These are phyloP conservation scores for Pantherophis guttatus DNA, from an alignment of 2,113 vertebrate genomes.

Conservation along the genomic window DNA sequence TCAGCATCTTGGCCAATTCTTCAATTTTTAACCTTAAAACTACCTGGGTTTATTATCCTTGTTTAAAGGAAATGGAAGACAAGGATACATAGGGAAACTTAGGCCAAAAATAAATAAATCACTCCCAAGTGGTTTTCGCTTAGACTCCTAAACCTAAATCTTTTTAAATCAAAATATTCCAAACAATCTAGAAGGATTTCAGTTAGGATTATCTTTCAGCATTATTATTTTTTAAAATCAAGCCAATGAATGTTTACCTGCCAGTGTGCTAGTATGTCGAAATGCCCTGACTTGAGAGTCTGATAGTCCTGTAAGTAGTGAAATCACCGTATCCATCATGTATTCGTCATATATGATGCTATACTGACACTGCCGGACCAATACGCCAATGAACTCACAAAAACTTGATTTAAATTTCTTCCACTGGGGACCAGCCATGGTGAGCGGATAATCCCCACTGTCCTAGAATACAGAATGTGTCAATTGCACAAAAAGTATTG, in stretches of 20 bases:
- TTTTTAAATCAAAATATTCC: neutral
- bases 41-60: neutral
- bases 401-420: conserved; percentile 98
- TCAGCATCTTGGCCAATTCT: neutral
- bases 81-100: neutral
- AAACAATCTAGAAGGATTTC: accelerated
- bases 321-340: conserved; percentile 99
- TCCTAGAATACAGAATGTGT: conserved; percentile 74
- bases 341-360: conserved; percentile 99
- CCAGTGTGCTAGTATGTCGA: conserved; percentile 97
- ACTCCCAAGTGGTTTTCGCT: neutral
- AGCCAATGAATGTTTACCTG: conserved; percentile 76
- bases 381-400: conserved; percentile 96
- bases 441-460: conserved; percentile 96
- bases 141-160: neutral
- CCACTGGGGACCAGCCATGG: conserved; percentile 98
- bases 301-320: conserved; percentile 94
- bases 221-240: neutral
- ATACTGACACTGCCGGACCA: conserved; percentile 97
- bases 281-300: conserved; percentile 99
- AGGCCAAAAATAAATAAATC: neutral
- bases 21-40: neutral
- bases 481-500: neutral
- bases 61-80: neutral
- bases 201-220: neutral